phyloP scores from a whole-genome alignment of 2,797 vertebrate genomes.

The Cephalopachus bancanus region DNA sequence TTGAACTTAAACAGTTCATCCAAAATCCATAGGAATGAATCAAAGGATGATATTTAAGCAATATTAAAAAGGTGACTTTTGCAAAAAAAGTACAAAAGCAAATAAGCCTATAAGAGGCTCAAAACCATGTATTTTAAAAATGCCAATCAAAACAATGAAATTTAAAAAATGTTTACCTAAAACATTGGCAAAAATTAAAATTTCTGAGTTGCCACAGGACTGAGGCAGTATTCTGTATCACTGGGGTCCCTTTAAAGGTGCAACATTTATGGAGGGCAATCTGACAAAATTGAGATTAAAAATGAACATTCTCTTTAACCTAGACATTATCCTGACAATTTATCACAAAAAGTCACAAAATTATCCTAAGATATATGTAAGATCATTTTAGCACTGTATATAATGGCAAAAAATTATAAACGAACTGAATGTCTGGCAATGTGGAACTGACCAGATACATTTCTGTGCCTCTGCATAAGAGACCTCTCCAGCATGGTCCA shows the following conservation, averaged over 20 bases:
- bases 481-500: not conserved
- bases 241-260: not conserved
- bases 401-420: not conserved
- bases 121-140: not conserved
- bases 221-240: not conserved
- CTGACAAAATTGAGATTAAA: conserved; percentile 14
- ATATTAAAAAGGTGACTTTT: not conserved
- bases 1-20: not conserved
- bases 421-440: not conserved
- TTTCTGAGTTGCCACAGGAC: not conserved
- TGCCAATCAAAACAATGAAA: conserved; percentile 24
- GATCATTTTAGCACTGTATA: not conserved
- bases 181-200: conserved; percentile 33
- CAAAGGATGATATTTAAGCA: not conserved
- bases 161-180: not conserved
- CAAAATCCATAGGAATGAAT: not conserved
- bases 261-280: not conserved
- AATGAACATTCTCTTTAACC: not conserved
- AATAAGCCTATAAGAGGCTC: not conserved
- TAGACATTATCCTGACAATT: conserved; percentile 39
- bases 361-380: not conserved
- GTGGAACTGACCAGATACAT: not conserved
- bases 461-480: not conserved
- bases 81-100: conserved; percentile 30
- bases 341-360: conserved; percentile 10